These are phyloP conservation scores for Megastigmus dorsalis DNA, from an alignment of 2,888 invertebrate genomes.

Conservation along the genomic window DNA sequence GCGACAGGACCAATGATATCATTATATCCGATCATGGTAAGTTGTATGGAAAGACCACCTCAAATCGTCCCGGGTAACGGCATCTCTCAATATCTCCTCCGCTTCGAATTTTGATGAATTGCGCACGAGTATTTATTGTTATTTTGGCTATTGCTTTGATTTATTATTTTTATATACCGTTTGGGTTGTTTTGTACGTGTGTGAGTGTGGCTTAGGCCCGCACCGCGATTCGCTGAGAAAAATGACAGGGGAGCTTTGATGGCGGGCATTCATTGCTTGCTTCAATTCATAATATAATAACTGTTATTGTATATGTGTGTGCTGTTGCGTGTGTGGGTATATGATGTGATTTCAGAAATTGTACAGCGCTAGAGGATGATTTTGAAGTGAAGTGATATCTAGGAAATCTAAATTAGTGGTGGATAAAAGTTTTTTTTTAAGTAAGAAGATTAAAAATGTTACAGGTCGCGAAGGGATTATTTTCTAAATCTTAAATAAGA, in stretches of 20 bases:
- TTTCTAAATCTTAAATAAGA: too few relatives aligned
- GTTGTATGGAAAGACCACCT: neutral
- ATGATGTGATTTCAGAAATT: too few relatives aligned
- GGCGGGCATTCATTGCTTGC: slow-evolving; percentile 31
- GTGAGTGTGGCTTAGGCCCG: neutral
- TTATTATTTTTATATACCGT: neutral
- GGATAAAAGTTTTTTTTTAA: too few relatives aligned
- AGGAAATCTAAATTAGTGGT: too few relatives aligned
- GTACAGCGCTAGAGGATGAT: too few relatives aligned
- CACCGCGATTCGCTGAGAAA: slow-evolving; percentile 22
- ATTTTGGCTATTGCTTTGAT: neutral
- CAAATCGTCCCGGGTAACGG: neutral
- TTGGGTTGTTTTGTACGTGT: neutral
- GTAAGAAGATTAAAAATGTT: too few relatives aligned
- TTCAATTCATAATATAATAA: slow-evolving; percentile 26
- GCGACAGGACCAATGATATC: slow-evolving; percentile 48
- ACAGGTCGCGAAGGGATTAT: too few relatives aligned
- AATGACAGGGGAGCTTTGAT: slow-evolving; percentile 38
- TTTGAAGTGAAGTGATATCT: too few relatives aligned
- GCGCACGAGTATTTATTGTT: neutral
- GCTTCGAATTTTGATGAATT: too few relatives aligned
- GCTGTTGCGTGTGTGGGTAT: neutral
- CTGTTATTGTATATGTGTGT: too few relatives aligned
- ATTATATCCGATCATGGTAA: slow-evolving; percentile 50
- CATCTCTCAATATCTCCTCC: too few relatives aligned